Evolutionary conservation across 1,140 invertebrate species (phyloP), one percentile per base, ranked within the genome.

Genomic region (Camponotus vicinus): DNA sequence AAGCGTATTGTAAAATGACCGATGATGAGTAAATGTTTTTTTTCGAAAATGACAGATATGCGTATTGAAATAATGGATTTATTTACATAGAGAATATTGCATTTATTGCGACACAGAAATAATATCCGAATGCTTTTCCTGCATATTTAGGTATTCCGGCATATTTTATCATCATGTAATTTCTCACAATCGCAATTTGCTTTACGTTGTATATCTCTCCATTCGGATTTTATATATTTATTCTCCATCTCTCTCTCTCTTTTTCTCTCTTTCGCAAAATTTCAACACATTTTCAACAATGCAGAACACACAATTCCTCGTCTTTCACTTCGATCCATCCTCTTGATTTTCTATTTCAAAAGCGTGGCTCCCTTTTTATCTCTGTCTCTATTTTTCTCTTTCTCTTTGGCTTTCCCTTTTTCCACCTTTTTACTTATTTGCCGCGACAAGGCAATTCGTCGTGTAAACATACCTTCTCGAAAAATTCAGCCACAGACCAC

Each of bases 351-450:
- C 9, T n/a, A 40, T 52, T 49, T 57, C 21, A 66, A 73, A 71
- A 78, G 27, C 32, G 27, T 52, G 32, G 27, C 83, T 42, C 27
- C 9, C 49, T 11, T 37, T 45, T 42, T 78, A n/a, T 15, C n/a
- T 40, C 21, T 15, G 45, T 49, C 1, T 52, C 15, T 15, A 52
- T 52, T 52, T 18, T 4, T 57, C 21, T 18, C 3, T 18, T 34
- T 18, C n/a, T 8, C n/a, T 34, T 21, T 45, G 5, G 3, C 21
- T 15, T 13, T 57, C 64, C 6, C n/a, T n/a, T 40, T 69, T 49
- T 49, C 7, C 8, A 71, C 27, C 18, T 34, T 37, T 42, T 34
- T 15, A 52, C 87, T 89, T 89, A 86, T 85, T 89, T 75, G 78
- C 34, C 61, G 11, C 57, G 73, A 37, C 59, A 61, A 61, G 34